Evolutionary conservation across 92 coral and sea anemone genomes (phyloP).

Genomic region (Epizoanthus stellaris): DNA sequence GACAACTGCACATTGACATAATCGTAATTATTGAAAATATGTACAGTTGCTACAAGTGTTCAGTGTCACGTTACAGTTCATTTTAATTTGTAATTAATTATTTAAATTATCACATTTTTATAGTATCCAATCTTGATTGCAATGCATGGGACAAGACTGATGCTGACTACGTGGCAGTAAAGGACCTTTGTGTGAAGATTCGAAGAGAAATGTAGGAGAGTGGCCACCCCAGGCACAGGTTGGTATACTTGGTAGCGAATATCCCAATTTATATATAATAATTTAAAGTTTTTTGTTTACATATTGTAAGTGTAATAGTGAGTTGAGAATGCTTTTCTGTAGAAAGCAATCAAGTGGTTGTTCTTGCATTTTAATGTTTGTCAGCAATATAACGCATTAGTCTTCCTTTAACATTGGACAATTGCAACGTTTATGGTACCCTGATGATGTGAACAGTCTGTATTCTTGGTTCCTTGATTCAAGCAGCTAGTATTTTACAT

Average conservation of each 20-base stretch:
- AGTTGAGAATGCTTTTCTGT: neutral
- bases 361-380: too few species aligned
- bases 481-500: too few species aligned
- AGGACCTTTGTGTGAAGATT: slow-evolving; percentile 24
- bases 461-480: too few species aligned
- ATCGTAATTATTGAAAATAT: too few species aligned
- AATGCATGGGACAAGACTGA: slow-evolving; percentile 29
- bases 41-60: too few species aligned
- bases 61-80: too few species aligned
- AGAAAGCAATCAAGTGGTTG: neutral
- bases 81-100: too few species aligned
- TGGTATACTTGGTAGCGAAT: neutral
- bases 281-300: neutral
- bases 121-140: slow-evolving; percentile 46
- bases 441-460: too few species aligned
- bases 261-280: neutral
- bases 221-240: slow-evolving; percentile 60
- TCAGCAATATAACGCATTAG: too few species aligned
- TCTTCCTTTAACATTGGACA: too few species aligned
- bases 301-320: neutral
- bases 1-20: too few species aligned
- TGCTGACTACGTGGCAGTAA: slow-evolving; percentile 13
- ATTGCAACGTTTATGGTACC: too few species aligned
- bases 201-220: slow-evolving; percentile 16
- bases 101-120: neutral